Evolutionary conservation across 1,140 invertebrate species (phyloP), one percentile per base, ranked within the genome.

Genomic region (Drosophila funebris): DNA sequence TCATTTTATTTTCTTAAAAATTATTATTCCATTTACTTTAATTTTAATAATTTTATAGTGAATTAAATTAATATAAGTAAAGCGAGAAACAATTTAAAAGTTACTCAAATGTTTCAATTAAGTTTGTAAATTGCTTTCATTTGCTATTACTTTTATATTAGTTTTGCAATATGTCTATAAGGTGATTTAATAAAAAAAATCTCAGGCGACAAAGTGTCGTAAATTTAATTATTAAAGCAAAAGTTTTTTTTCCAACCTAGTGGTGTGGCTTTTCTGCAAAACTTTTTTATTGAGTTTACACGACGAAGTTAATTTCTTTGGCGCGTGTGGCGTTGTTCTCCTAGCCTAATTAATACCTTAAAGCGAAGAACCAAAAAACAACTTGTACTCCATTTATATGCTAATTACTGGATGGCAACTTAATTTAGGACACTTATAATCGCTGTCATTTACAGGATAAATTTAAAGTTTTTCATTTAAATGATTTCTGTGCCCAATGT

Each of bases 271-370:
- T 16, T 52, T 29, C 9, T 7, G 18, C 18, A 24, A 84, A 85
- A 87, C 66, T 85, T 85, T 85, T 85, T 75, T 87, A 85, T 85
- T 82, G 82, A 82, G 81, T 85, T 85, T 78, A 78, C 62, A 87
- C 57, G 73, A 41, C 53, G 33, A 85, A 82, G 78, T 82, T 81
- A 87, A 87, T 78, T 85, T 75, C 50, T 52, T 46, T 52, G 54
- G 62, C 81, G 73, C 48, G 73, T 52, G 77, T 63, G 44, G 43
- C 56, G 8, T 33, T 52, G 48, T 29, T 41, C 37, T 39, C 16
- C 64, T 31, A 39, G 29, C 58, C 75, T 78, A 87, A 87, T 87
- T 87, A 87, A 88, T 87, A 87, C 77, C 80, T 73, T 67, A 60
- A 73, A 64, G 46, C 48, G 16, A 7, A 29, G 5, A 27, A n/a